Conservation (phyloP, 92 coral and sea anemone species). For the Parazoanthus atlanticus region DNA sequence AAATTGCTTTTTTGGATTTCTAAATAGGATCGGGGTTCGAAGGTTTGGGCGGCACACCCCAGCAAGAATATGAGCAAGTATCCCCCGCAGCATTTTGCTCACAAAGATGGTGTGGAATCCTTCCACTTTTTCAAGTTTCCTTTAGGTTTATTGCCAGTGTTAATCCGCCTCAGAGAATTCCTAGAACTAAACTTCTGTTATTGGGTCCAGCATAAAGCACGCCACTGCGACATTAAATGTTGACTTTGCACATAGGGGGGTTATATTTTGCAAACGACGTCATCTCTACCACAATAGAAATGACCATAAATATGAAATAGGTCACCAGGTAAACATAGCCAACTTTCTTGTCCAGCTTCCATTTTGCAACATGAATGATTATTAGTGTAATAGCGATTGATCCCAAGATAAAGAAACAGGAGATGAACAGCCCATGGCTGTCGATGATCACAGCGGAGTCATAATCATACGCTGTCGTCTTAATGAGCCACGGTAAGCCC, state of each 20-base stretch:
- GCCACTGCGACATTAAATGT: constrained; percentile 42
- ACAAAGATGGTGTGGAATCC: too few relatives aligned
- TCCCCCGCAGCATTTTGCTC: too few relatives aligned
- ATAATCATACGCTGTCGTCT: constrained; percentile 89
- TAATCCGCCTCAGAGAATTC: too few relatives aligned
- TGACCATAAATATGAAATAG: constrained; percentile 84
- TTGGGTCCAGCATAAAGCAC: neutral
- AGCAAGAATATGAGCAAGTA: too few relatives aligned
- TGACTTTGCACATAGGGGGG: constrained; percentile 94
- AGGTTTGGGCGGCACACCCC: too few relatives aligned
- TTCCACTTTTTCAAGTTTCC: too few relatives aligned
- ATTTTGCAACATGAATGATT: constrained; percentile 84
- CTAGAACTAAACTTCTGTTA: too few relatives aligned
- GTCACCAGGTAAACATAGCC: constrained; percentile 87
- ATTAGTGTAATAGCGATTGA: constrained; percentile 87
- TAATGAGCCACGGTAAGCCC: constrained; percentile 96
- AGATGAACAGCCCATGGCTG: constrained; percentile 95
- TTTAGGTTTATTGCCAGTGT: too few relatives aligned
- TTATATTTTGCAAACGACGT: constrained; percentile 89
- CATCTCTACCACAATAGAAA: constrained; percentile 90
- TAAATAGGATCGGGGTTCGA: too few relatives aligned
- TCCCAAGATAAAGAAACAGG: constrained; percentile 94
- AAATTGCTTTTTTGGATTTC: too few relatives aligned
- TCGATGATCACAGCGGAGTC: constrained; percentile 90
- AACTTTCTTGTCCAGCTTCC: constrained; percentile 87